These are phyloP conservation scores for Muraenolepis orangiensis DNA, from an alignment of 2,797 vertebrate species.

Conservation along the genomic window DNA sequence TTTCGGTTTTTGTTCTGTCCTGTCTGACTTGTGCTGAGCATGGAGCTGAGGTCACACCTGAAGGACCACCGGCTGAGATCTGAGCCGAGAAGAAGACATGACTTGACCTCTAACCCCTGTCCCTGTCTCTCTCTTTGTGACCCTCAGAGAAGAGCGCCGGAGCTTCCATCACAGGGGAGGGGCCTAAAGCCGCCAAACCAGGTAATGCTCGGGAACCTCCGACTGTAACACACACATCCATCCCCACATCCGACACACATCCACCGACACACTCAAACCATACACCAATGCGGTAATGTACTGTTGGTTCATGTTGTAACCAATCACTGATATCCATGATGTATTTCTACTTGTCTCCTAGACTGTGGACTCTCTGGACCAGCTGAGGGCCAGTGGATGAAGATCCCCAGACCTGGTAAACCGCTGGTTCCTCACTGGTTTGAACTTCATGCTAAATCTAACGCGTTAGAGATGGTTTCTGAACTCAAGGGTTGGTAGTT, in stretches of 20 bases:
- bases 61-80: neutral
- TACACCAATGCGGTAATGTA: neutral
- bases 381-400: slow-evolving; percentile 67
- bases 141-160: neutral
- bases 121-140: neutral
- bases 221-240: neutral
- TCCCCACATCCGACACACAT: neutral
- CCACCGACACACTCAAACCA: neutral
- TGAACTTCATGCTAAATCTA: neutral
- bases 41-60: neutral
- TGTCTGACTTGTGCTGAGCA: neutral
- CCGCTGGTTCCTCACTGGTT: neutral
- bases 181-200: neutral
- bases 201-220: neutral
- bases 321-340: neutral
- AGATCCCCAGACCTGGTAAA: slow-evolving; percentile 63
- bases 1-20: neutral
- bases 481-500: neutral
- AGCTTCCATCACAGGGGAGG: neutral
- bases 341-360: slow-evolving; percentile 30
- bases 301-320: neutral
- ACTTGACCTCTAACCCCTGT: neutral
- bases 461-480: neutral
- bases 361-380: slow-evolving; percentile 60
- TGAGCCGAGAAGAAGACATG: neutral